Conservation (phyloP, 2,113 vertebrate species). For the Gorilla gorilla region DNA sequence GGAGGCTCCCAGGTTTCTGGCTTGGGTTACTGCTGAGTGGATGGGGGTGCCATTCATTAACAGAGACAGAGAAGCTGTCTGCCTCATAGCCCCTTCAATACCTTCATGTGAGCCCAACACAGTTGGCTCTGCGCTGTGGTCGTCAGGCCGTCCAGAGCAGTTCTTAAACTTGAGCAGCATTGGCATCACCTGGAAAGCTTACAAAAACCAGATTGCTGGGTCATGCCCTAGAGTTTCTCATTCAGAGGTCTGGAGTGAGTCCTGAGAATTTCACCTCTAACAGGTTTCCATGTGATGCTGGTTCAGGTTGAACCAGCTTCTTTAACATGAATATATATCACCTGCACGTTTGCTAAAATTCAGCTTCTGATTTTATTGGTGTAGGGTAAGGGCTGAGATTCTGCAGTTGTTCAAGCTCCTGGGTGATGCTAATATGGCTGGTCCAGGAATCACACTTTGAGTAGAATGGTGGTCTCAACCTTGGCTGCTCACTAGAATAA, state of each 20-base stretch:
- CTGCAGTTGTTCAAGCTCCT: not conserved
- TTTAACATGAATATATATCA: not conserved
- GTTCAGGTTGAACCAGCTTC: not conserved
- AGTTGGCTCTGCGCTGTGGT: not conserved
- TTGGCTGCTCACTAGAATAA: not conserved
- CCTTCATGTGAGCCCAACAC: not conserved
- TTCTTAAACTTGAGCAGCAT: not conserved
- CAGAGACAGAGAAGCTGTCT: not conserved
- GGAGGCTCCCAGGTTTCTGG: not conserved
- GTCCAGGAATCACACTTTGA: not conserved
- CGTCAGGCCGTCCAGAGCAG: not conserved
- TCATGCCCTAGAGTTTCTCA: not conserved
- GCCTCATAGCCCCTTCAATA: not conserved
- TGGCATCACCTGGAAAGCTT: not conserved
- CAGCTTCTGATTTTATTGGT: not conserved
- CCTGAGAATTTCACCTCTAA: not conserved
- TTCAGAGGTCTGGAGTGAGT: not conserved
- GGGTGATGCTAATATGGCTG: not conserved
- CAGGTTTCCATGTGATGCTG: not conserved
- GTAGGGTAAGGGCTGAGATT: not conserved
- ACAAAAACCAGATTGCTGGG: not conserved
- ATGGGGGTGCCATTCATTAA: not conserved
- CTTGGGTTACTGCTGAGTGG: not conserved
- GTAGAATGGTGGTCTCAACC: not conserved
- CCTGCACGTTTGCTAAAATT: not conserved